phyloP scores from a whole-genome alignment of 1,140 invertebrate species.

The Pseudomyrmex concolor region DNA sequence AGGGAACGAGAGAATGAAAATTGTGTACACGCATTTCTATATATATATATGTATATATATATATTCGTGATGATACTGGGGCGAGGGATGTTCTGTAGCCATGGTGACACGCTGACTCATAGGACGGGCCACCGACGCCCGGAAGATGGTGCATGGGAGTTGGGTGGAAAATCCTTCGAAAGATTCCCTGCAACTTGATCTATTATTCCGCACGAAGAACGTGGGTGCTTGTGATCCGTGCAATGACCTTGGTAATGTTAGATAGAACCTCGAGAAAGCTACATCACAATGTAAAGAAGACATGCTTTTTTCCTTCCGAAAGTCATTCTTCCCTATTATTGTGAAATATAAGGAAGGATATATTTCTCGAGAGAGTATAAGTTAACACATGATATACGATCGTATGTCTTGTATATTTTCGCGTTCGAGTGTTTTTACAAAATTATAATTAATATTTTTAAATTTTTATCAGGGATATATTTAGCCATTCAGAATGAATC shows the following conservation, averaged over 20 bases:
- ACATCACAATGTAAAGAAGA: slow-evolving; percentile 9
- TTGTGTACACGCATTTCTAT: slow-evolving; percentile 54
- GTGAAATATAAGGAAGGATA: background rate
- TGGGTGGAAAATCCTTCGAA: slow-evolving; percentile 50
- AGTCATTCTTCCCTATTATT: slow-evolving; percentile 1
- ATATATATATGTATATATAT: no score
- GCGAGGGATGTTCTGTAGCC: slow-evolving; percentile 65
- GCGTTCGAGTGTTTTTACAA: slow-evolving; percentile 14
- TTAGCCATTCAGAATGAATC: no score
- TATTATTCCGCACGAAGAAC: slow-evolving; percentile 48
- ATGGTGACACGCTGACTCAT: slow-evolving; percentile 72
- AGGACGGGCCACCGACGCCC: slow-evolving; percentile 25
- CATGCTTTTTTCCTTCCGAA: slow-evolving; percentile 1
- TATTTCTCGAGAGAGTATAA: background rate
- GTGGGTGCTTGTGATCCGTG: slow-evolving; percentile 56
- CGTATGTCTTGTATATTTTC: background rate
- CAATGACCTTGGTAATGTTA: slow-evolving; percentile 57
- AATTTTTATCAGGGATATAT: no score
- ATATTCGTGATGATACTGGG: background rate
- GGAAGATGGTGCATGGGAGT: slow-evolving; percentile 35
- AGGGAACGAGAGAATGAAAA: slow-evolving; percentile 50
- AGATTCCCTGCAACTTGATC: slow-evolving; percentile 40
- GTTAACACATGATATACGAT: slow-evolving; percentile 10
- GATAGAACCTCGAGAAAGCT: slow-evolving; percentile 37
- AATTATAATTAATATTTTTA: slow-evolving; percentile 4